Evolutionary conservation across 2,113 vertebrate species (phyloP), one percentile per base, ranked within the genome.

Genomic region (Peromyscus californicus): DNA sequence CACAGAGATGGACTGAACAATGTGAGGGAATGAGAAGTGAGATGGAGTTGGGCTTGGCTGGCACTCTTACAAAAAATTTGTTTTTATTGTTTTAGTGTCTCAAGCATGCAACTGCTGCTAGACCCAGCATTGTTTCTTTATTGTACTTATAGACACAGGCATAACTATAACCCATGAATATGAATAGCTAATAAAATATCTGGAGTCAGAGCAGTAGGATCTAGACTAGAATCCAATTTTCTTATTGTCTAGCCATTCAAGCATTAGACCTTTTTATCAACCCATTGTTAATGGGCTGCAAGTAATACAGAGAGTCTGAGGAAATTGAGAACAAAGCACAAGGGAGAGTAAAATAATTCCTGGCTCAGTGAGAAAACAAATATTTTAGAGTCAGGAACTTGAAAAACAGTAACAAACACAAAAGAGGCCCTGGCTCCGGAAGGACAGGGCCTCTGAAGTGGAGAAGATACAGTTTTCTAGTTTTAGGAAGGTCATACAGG

Each of bases 151-250:
- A 63, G 51, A 89, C 83, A 69, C 26, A 97, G 79, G 92, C 31
- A 16, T n/a, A 74, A 84, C 29, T 42, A 15, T 31, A 89, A 78
- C 61, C 3, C 17, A 84, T 90, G 57, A 89, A 63, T 86, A 89
- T 93, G n/a, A 85, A 93, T 57, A 74, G 16, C 19, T 65, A 74
- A 89, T 63, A 80, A 79, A 57, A 13, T 22, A 36, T 75, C 17
- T 36, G 17, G 9, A 65, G 36, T 65, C 8, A 61, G 33, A 90
- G 15, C 67, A 72, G 42, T 87, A 42, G 75, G 54, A 51, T 12
- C 42, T 54, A 92, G 79, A 36, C 29, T 57, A 21, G 33, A 54
- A 94, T 89, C 17, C 39, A 93, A 42, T 92, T 94, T 93, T 79
- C 82, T 93, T 84, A 67, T 39, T 48, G 22, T 45, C 19, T 45